Evolutionary conservation across 2,888 invertebrate genomes (phyloP).

Genomic region (Dynastes maya): DNA sequence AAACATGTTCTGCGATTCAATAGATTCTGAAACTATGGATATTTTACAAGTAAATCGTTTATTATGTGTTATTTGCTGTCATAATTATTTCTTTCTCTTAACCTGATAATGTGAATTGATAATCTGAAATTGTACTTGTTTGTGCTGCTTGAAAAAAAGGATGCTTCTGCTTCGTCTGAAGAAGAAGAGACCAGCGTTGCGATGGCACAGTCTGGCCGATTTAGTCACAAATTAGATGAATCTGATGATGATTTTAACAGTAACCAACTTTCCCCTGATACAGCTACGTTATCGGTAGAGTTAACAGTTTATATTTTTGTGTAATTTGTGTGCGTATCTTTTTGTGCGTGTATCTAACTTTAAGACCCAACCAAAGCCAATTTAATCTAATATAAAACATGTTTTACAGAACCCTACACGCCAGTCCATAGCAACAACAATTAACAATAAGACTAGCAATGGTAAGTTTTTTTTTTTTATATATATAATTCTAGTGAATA

Average conservation of each 20-base stretch:
- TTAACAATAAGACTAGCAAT: constrained; percentile 62
- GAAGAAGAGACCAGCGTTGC: constrained; percentile 69
- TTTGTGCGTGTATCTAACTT: constrained; percentile 6
- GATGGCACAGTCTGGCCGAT: constrained; percentile 65
- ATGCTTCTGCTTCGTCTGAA: constrained; percentile 68
- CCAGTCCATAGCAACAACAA: constrained; percentile 63
- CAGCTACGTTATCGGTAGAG: constrained; percentile 67
- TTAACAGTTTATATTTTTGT: constrained; percentile 34
- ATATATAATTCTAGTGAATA: neutral
- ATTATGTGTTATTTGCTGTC: neutral
- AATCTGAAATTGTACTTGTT: constrained; percentile 27
- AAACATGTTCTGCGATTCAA: too few species aligned
- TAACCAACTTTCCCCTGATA: constrained; percentile 68
- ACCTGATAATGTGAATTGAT: neutral
- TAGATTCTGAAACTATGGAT: neutral
- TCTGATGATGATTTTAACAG: constrained; percentile 69
- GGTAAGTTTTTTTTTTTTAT: constrained; percentile 58
- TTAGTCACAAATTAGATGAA: constrained; percentile 65
- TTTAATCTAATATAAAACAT: constrained; percentile 12
- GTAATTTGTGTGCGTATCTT: constrained; percentile 5
- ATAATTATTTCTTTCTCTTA: neutral
- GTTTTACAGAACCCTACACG: constrained; percentile 72
- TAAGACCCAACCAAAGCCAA: neutral
- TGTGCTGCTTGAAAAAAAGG: constrained; percentile 65
- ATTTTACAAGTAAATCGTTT: constrained; percentile 12